phyloP scores from a whole-genome alignment of 2,113 vertebrate species.

The Dicerorhinus sumatrensis region DNA sequence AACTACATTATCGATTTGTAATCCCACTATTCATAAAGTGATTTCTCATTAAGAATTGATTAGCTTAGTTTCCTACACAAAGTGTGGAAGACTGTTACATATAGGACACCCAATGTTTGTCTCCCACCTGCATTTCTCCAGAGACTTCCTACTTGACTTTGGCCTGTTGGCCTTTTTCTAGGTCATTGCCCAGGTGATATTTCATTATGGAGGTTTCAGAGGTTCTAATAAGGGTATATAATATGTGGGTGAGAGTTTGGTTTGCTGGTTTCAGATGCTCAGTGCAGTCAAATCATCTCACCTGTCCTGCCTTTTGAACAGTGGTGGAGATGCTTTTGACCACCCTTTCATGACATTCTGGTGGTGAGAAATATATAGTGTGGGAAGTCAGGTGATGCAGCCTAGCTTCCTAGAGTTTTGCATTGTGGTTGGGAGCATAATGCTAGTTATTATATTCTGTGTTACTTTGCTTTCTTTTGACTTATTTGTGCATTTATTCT shows the following conservation, averaged over 20 bases:
- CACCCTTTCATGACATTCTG: neutral
- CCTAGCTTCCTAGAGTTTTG: neutral
- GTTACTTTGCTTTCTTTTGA: neutral
- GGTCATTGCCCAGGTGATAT: neutral
- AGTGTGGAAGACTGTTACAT: neutral
- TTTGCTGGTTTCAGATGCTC: neutral
- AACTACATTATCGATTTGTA: neutral
- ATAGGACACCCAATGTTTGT: neutral
- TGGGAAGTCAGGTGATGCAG: neutral
- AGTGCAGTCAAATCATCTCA: neutral
- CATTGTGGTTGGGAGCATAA: neutral
- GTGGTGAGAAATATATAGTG: neutral
- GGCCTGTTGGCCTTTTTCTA: neutral
- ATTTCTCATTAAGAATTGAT: neutral
- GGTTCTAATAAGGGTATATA: neutral
- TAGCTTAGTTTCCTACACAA: neutral
- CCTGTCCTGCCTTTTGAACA: neutral
- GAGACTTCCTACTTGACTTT: constrained; percentile 2
- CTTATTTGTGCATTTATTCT: neutral
- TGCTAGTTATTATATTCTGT: neutral
- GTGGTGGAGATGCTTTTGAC: neutral
- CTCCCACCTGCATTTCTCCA: neutral
- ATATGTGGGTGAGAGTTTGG: neutral
- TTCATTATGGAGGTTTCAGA: neutral
- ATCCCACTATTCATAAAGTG: neutral